These are phyloP conservation scores for Alouatta palliata DNA, from an alignment of 2,113 vertebrate genomes.

Conservation along the genomic window DNA sequence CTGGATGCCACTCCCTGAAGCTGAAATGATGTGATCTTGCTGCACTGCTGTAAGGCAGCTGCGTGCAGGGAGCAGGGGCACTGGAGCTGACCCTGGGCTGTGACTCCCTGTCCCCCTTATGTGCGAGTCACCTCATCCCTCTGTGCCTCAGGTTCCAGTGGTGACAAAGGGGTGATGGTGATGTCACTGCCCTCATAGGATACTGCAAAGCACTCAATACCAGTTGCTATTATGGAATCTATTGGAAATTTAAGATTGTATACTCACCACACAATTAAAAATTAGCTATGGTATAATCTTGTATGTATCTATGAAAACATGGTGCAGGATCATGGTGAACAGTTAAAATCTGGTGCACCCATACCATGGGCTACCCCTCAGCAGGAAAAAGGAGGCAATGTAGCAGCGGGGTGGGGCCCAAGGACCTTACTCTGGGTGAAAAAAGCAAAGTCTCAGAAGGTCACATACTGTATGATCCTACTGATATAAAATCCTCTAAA, in stretches of 20 bases:
- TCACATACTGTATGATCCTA: neutral
- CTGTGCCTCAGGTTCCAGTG: neutral
- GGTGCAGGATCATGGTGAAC: too few relatives aligned
- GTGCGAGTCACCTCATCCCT: neutral
- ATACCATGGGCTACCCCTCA: too few relatives aligned
- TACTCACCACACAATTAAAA: neutral
- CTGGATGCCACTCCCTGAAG: neutral
- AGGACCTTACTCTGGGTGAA: neutral
- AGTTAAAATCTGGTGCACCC: neutral
- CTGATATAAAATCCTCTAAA: neutral
- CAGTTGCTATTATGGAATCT: neutral
- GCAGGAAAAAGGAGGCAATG: neutral
- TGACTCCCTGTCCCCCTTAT: neutral
- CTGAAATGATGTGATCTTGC: neutral
- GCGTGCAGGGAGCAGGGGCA: rapidly evolving
- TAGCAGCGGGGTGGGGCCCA: neutral
- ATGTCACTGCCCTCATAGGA: neutral
- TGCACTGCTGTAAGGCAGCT: neutral
- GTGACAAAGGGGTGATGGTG: neutral
- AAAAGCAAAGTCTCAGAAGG: neutral
- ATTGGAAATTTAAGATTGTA: neutral
- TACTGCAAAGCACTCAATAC: neutral
- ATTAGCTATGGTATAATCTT: neutral
- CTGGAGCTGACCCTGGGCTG: neutral
- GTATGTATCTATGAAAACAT: neutral